Base-by-base conservation (phyloP, 2,113 vertebrate genomes). In the Athene noctua region DNA sequence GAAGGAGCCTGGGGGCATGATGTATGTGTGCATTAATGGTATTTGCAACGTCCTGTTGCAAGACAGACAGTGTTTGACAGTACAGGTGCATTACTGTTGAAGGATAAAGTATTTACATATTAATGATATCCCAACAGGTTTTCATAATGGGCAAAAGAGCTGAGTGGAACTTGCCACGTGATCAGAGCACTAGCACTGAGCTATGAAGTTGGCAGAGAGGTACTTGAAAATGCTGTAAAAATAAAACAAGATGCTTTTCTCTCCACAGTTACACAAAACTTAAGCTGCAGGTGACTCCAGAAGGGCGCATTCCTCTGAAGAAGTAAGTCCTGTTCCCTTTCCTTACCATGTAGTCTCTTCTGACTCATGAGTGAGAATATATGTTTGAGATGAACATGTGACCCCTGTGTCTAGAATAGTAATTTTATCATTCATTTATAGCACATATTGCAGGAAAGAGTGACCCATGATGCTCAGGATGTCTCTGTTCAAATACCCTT, bases 251-350 rank as follows among this genome's bases (percentile, higher is more conserved):
- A 46, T 42, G 47, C 52, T 95, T 94, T 54, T 94, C 68, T 97
- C 80, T 97, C 78, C 92, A 44, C 98, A 99, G 99, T 92, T 99
- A 99, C 96, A 99, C 98, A 23, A 99, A 99, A 92, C 98, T 99
- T 77, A 99, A 99, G 91, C 98, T 99, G 94, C 99, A 99, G 97
- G 98, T 99, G 84, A 99, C 98, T 96, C 98, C 99, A n/a, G 99
- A 99, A 96, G 99, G 99, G 6, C 98, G 98, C 87, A 99, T 99
- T 98, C 99, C 99, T 95, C 98, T 99, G 92, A 99, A 99, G 98
- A 99, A 99, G 99, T 99, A 98, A 99, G 99, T 98, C 94, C 70
- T 25, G 14, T 29, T 66, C 54, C 25, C 25, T 11, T 54, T 81
- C 51, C 40, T 67, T 66, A 23, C n/a, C 15, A 0, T 1, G 4